These are phyloP conservation scores for Puffinus mauretanicus DNA, from an alignment of 2,113 vertebrate species.

Conservation along the genomic window DNA sequence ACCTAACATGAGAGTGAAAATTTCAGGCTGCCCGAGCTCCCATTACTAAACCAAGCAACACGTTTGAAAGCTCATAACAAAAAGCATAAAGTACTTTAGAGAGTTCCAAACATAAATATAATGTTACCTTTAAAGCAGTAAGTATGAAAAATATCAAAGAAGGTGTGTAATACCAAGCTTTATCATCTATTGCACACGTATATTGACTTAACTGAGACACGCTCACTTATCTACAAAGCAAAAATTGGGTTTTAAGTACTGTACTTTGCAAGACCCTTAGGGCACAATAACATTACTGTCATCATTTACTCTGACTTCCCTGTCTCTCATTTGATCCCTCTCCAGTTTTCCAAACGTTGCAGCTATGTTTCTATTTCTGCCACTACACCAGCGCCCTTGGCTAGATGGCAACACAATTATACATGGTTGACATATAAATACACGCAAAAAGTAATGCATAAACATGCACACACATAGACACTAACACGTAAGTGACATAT, in stretches of 20 bases:
- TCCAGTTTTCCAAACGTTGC: not conserved
- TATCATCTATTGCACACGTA: constrained; percentile 18
- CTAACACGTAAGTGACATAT: fast-evolving
- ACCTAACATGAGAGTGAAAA: not conserved
- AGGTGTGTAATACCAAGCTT: constrained; percentile 40
- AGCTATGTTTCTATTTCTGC: not conserved
- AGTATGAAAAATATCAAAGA: constrained; percentile 48
- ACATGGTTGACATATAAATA: not conserved
- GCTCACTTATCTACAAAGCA: constrained; percentile 62
- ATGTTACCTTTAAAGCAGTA: constrained; percentile 27
- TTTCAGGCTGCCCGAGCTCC: not conserved
- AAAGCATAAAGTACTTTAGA: not conserved
- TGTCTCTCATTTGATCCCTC: not conserved
- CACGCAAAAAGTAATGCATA: not conserved
- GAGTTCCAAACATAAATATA: not conserved
- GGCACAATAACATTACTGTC: constrained; percentile 54
- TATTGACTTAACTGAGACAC: constrained; percentile 48
- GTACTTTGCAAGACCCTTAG: constrained; percentile 47
- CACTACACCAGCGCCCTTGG: not conserved
- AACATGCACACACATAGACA: not conserved
- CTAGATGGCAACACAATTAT: not conserved
- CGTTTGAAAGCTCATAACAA: not conserved
- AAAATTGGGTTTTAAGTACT: constrained; percentile 60
- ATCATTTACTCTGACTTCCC: constrained; percentile 21
- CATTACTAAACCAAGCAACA: not conserved